These are phyloP conservation scores for Bombus superbus DNA, from an alignment of 1,140 invertebrate species.

Conservation along the genomic window DNA sequence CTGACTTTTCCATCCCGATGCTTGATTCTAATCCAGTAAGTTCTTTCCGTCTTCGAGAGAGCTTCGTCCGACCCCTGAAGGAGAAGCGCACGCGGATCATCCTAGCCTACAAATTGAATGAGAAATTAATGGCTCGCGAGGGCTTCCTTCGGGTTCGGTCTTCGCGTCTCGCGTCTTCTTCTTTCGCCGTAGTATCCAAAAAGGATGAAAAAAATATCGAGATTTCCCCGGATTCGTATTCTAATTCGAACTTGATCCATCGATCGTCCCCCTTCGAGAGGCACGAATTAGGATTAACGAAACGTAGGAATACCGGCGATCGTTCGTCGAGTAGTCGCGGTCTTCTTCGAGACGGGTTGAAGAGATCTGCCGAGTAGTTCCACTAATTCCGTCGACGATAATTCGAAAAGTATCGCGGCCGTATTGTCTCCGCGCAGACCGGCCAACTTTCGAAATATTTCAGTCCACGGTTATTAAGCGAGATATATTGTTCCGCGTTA, in stretches of 20 bases:
- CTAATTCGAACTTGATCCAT: background rate
- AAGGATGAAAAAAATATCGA: background rate
- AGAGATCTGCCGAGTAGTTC: background rate
- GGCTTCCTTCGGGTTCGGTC: constrained; percentile 21
- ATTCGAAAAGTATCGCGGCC: background rate
- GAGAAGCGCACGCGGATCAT: constrained; percentile 31
- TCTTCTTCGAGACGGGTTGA: background rate
- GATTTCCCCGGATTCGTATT: background rate
- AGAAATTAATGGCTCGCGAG: constrained; percentile 59
- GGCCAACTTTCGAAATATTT: background rate
- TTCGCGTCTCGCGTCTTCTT: background rate
- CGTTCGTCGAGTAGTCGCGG: background rate
- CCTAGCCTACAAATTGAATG: constrained; percentile 51
- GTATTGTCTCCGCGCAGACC: background rate
- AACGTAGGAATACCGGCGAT: background rate
- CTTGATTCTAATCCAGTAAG: constrained; percentile 68
- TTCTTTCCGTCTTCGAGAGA: constrained; percentile 18
- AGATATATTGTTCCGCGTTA: background rate
- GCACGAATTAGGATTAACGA: background rate
- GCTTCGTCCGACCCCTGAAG: constrained; percentile 20
- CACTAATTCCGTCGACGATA: background rate
- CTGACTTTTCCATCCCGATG: constrained; percentile 62
- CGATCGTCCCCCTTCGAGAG: background rate
- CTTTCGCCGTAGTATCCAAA: background rate
- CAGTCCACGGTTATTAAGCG: background rate